Conservation (phyloP, 1,140 invertebrate species). For the Lepeophtheirus salmonis region DNA sequence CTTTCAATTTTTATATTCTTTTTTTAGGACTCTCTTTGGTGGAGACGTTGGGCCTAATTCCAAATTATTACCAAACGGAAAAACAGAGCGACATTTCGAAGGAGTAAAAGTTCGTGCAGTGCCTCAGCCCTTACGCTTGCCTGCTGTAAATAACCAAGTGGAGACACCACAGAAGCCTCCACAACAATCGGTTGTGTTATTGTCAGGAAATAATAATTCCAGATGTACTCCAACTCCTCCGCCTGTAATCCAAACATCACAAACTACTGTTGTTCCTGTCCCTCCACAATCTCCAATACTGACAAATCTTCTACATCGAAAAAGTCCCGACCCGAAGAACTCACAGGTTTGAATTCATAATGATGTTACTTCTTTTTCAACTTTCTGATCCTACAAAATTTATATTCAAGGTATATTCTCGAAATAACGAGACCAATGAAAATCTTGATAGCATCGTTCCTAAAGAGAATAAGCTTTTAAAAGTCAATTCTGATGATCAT, state of each 20-base stretch:
- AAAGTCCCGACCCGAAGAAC: background rate
- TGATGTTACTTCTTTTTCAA: too few species aligned
- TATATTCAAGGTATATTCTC: too few species aligned
- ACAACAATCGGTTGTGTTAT: background rate
- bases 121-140: conserved; percentile 9
- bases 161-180: background rate
- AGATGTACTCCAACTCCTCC: background rate
- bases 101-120: conserved; percentile 9
- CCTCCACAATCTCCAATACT: conserved; percentile 3
- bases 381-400: too few species aligned
- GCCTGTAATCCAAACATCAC: too few species aligned
- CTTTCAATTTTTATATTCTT: background rate
- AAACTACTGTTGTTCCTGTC: background rate
- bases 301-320: conserved; percentile 6
- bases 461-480: too few species aligned
- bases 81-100: conserved; percentile 2
- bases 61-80: conserved; percentile 1
- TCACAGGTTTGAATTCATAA: background rate
- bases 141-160: conserved; percentile 1
- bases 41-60: conserved; percentile 8
- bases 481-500: too few species aligned
- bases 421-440: too few species aligned
- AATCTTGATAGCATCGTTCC: too few species aligned
- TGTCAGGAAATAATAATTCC: too few species aligned
- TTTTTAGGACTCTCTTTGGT: conserved; percentile 17